Evolutionary conservation across 2,797 vertebrate genomes (phyloP), one percentile per base, ranked within the genome.

Genomic region (Todus mexicanus): DNA sequence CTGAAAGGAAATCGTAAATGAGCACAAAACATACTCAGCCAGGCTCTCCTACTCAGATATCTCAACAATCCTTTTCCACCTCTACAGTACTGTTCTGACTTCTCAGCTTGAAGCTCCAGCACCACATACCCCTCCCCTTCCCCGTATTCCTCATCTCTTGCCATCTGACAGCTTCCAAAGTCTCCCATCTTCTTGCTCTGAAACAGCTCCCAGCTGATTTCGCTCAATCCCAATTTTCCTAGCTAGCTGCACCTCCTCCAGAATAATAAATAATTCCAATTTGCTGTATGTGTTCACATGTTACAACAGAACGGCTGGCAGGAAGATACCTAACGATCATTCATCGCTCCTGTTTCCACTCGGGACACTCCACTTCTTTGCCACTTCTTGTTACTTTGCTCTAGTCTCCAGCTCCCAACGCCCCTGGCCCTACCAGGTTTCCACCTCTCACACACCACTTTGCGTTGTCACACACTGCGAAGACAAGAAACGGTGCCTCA

Each of bases 131-230:
- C 7, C 20, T 2, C 20, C 3, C 27, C 40, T 42, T 65, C 57
- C 51, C 84, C 22, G 50, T 18, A 38, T 19, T 86, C 47, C 76
- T 12, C 43, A 65, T n/a, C 59, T 89, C 87, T 65, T 66, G 23
- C 65, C 72, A 79, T 64, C 64, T 77, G 77, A 73, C 68, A 86
- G 74, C 23, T 78, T 87, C 63, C 38, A 33, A 68, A 87, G n/a
- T 26, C 66, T 84, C 33, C 48, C 27, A 50, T 74, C 51, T 84
- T 84, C 91, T 75, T 74, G 77, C 50, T 11, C 69, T 35, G n/a
- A 72, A 78, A 75, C 22, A 70, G 33, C 11, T 87, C 40, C 69
- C 69, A 26, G 54, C 3, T 23, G 43, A 57, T 63, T 65, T 47
- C 69, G 51, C 51, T 84, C 63, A 77, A 78, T 51, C 60, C 26